A percentile compares a stretch with the other conserved stretches of the same genome.
phyloP scores from a whole-genome alignment of 2,113 vertebrate species.

The Sterrhoptilus dennistouni region DNA sequence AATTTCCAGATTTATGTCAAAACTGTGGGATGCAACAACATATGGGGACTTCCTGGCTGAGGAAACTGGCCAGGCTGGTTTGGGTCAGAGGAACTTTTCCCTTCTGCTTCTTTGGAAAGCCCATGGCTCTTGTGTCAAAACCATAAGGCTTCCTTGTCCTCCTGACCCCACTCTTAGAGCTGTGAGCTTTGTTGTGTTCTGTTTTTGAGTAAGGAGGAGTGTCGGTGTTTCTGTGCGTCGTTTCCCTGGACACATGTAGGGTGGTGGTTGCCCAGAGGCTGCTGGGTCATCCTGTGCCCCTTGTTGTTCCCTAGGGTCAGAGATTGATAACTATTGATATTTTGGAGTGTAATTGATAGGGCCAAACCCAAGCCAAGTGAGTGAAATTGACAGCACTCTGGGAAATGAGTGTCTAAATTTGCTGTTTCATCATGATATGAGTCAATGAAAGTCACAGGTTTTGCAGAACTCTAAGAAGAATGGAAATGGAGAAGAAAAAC shows the following conservation, averaged over 20 bases:
- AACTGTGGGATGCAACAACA: background rate
- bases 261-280: background rate
- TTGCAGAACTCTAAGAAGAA: background rate
- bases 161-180: background rate
- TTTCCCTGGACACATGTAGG: background rate
- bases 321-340: background rate
- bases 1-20: background rate
- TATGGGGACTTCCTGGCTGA: background rate
- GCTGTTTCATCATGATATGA: background rate
- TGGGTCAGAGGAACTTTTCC: background rate
- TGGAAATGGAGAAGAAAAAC: slow-evolving; percentile 40
- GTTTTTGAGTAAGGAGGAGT: background rate
- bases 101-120: background rate
- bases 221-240: background rate
- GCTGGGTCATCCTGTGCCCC: background rate
- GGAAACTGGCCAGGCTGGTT: background rate
- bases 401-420: background rate
- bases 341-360: background rate
- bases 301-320: background rate
- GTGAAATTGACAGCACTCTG: background rate
- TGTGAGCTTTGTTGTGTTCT: background rate
- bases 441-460: slow-evolving; percentile 6
- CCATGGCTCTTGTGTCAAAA: background rate
- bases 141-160: background rate
- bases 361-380: background rate